Evolutionary conservation across 2,113 vertebrate species (phyloP), one percentile per base, ranked within the genome.

Genomic region (Potamarius usumacintae): DNA sequence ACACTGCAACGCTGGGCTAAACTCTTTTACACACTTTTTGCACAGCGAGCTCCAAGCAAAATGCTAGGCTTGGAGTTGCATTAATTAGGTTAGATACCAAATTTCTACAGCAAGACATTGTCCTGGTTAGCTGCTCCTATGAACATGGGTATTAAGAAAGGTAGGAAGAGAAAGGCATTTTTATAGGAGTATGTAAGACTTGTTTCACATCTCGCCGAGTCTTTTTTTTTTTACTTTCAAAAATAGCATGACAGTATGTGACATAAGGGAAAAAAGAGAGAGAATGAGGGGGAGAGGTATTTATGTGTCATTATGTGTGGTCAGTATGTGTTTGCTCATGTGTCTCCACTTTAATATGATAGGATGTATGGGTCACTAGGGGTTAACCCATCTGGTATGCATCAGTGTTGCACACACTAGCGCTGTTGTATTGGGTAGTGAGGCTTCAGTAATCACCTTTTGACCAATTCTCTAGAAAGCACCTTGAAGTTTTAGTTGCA

Each of bases 331-430:
- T 84, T 87, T 87, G 83, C 72, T 86, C 62, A 57, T 82, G 86
- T 69, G 71, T 85, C 80, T 83, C 18, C 81, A 63, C 84, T 58
- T 18, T 84, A 7, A 57, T 77, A 76, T 83, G 83, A 58, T 58
- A 30, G 82, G 65, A 63, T 71, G 52, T 78, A 80, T 62, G n/a
- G 88, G 88, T 88, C 83, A 74, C 82, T 76, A 57, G 77, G 72
- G 90, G 62, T 85, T 87, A 89, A 88, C 85, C 82, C 57, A 76
- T 88, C 83, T 88, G 79, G 78, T 76, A 89, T 79, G 83, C 85
- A 88, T 89, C 82, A 82, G 84, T 52, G 72, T 87, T 85, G 30
- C 82, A 82, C 85, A 77, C 85, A 78, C 85, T 87, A 81, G 57
- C 30, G 57, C 77, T 62, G 65, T 88, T 87, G 77, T 22, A 53